Evolutionary conservation across 2,888 invertebrate species (phyloP).

Genomic region (Luperina nickerlii): DNA sequence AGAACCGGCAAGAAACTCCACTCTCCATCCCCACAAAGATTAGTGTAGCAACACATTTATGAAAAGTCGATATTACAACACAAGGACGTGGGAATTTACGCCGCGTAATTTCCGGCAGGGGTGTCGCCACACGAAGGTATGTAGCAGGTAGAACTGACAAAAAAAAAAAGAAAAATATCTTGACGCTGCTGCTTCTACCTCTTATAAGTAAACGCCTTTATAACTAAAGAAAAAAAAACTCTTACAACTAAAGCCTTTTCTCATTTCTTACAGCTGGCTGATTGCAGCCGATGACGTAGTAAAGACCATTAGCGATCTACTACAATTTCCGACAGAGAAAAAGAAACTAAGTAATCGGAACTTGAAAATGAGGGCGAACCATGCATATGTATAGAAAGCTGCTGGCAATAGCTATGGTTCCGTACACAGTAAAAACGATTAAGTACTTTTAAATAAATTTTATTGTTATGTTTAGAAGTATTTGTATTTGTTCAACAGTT

Average conservation of each 20-base stretch:
- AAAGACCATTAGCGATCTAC: constrained; percentile 35
- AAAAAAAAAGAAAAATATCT: background rate
- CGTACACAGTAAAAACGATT: background rate
- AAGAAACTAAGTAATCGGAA: constrained; percentile 34
- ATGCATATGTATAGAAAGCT: background rate
- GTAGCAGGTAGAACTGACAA: too few relatives aligned
- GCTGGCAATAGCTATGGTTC: constrained; percentile 1
- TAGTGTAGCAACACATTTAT: background rate
- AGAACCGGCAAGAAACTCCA: background rate
- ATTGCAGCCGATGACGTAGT: constrained; percentile 21
- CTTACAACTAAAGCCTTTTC: background rate
- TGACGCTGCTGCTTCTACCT: too few relatives aligned
- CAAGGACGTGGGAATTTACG: too few relatives aligned
- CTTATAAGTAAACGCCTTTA: background rate
- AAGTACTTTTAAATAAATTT: background rate
- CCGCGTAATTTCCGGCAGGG: background rate
- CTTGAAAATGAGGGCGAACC: constrained; percentile 37
- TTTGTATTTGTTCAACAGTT: background rate
- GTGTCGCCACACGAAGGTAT: background rate
- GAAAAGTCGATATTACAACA: background rate
- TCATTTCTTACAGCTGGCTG: constrained; percentile 22
- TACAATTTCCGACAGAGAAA: constrained; percentile 43
- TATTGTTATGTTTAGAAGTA: background rate
- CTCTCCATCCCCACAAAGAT: background rate
- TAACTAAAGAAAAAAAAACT: too few relatives aligned